These are phyloP conservation scores for Microtus montanus DNA, from an alignment of 2,113 vertebrate species.

Conservation along the genomic window DNA sequence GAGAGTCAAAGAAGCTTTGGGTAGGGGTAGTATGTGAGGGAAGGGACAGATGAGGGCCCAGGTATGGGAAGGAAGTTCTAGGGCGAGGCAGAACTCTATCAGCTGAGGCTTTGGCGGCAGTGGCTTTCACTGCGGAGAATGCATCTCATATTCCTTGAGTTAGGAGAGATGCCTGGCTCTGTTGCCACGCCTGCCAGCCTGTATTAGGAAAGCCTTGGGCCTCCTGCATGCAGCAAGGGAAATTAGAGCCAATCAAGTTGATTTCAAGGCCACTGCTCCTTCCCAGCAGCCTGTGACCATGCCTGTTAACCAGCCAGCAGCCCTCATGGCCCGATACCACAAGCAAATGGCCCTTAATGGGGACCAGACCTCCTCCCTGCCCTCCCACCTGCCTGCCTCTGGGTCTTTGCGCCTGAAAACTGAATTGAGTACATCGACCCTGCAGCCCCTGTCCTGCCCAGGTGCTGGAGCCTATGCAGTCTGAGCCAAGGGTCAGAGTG, in stretches of 20 bases:
- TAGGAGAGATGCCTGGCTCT: neutral
- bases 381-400: constrained; percentile 63
- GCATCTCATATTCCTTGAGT: constrained; percentile 2
- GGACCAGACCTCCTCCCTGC: constrained; percentile 65
- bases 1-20: neutral
- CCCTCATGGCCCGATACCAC: constrained; percentile 57
- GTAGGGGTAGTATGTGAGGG: neutral
- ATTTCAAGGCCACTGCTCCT: constrained; percentile 77
- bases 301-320: constrained; percentile 73
- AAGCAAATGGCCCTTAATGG: constrained; percentile 80
- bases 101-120: neutral
- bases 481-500: neutral
- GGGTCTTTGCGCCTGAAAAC: neutral
- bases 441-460: too few relatives aligned
- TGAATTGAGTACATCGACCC: neutral
- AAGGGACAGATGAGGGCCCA: neutral
- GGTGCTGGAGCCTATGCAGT: neutral
- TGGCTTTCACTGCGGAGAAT: constrained; percentile 33
- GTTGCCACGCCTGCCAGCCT: constrained; percentile 71
- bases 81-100: constrained; percentile 23
- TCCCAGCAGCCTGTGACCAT: constrained; percentile 57
- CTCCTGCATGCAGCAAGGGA: constrained; percentile 61
- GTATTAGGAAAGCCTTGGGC: constrained; percentile 60
- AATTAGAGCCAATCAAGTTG: constrained; percentile 79
- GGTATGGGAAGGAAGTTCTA: neutral